Evolutionary conservation across 2,888 invertebrate genomes (phyloP), one percentile per base, ranked within the genome.

Genomic region (Nemurella pictetii): DNA sequence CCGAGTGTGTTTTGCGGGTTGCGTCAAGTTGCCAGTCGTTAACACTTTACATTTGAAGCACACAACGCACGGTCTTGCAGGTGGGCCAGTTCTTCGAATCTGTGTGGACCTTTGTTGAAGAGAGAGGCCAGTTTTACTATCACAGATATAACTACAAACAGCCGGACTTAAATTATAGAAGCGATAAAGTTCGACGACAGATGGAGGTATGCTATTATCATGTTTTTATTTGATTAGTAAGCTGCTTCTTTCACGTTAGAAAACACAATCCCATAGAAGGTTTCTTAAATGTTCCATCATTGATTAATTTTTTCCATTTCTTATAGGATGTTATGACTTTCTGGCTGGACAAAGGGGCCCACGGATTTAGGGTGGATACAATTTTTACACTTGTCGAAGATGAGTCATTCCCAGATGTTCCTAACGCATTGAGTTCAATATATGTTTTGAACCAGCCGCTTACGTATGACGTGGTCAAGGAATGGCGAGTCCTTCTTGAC

Each of bases 311-410:
- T 55, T 2, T 27, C 5, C 29, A 30, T 20, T 55, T 55, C 9
- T n/a, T 25, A 9, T 87, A 92, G 89, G 92, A 93, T 3, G 93
- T 94, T 20, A 89, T 96, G 87, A 89, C 89, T 86, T 95, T 94
- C 89, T 97, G 96, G 96, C 89, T 96, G 29, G 92, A 94, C 55
- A 92, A 93, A 85, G 96, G 96, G 0, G 94, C 94, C 0, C 95
- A 95, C 87, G 96, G 96, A 0, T 95, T 96, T 89, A 93, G 96
- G 83, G 90, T 96, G 0, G 94, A 94, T 87, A 94, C 94, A 0
- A 88, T 87, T 2, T 84, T 83, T 80, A 88, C 83, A 74, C 84
- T 88, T 7, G 80, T 87, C 7, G 88, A 88, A 84, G 87, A 87
- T 82, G 29, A 9, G 7, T 87, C 74, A 25, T 92, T 92, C 84